Conservation (phyloP, 1,140 invertebrate species). For the Zaprionus nigranus region DNA sequence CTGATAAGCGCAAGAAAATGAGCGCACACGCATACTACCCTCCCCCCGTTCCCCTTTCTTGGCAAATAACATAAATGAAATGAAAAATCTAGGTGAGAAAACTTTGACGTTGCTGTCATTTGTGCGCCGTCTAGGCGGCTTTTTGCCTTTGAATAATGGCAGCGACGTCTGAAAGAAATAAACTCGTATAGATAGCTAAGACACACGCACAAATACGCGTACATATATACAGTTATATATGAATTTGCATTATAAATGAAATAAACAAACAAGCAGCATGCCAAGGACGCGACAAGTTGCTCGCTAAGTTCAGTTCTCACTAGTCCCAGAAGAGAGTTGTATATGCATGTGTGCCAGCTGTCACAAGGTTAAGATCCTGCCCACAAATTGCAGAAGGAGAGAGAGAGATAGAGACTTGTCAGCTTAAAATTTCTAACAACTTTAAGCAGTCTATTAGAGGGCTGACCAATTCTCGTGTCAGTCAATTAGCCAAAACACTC, state of each 20-base stretch:
- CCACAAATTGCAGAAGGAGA: background rate
- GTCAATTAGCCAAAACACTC: constrained; percentile 47
- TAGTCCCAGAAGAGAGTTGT: background rate
- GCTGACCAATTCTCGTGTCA: constrained; percentile 17
- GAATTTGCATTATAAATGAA: constrained; percentile 76
- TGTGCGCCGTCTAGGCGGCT: constrained; percentile 53
- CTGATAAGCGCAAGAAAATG: constrained; percentile 70
- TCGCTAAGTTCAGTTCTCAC: constrained; percentile 64
- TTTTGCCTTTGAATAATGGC: constrained; percentile 59
- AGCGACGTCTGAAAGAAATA: constrained; percentile 28
- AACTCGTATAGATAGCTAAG: constrained; percentile 28
- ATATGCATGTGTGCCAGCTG: background rate
- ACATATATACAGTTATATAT: constrained; percentile 15
- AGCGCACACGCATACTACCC: constrained; percentile 24
- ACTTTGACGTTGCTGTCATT: constrained; percentile 72
- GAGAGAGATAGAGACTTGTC: too few species aligned
- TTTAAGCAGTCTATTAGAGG: constrained; percentile 21
- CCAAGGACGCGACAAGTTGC: constrained; percentile 2
- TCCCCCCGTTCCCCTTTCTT: background rate
- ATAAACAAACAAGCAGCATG: constrained; percentile 46
- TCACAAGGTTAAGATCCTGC: constrained; percentile 1
- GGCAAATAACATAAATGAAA: constrained; percentile 64
- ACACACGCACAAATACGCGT: constrained; percentile 10
- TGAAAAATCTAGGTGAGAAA: constrained; percentile 81
- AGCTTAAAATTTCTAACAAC: background rate